phyloP scores from a whole-genome alignment of 2,797 vertebrate species.

The Dendrocincla tyrannina region DNA sequence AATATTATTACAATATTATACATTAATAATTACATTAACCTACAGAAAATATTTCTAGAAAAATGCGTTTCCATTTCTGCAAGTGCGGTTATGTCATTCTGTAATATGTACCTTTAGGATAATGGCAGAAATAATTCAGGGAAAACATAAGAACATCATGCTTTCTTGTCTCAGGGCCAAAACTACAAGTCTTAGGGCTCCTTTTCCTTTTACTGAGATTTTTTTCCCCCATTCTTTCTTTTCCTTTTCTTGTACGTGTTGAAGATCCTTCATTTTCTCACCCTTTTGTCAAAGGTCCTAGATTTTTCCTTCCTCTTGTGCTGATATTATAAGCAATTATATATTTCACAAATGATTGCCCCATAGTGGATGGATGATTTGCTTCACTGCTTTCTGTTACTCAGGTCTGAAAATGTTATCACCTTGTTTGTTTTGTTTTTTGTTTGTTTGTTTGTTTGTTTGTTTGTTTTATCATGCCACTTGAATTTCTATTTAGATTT shows the following conservation, averaged over 20 bases:
- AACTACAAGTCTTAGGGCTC: not conserved
- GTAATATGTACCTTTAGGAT: not conserved
- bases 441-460: too few species aligned
- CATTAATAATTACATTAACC: not conserved
- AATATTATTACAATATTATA: not conserved
- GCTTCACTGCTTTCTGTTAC: not conserved
- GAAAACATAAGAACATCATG: not conserved
- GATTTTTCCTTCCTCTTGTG: not conserved
- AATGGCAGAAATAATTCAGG: not conserved
- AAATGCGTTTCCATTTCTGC: not conserved
- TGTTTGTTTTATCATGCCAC: not conserved
- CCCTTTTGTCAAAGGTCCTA: not conserved
- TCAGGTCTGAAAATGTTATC: not conserved
- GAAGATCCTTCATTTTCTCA: not conserved
- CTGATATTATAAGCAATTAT: not conserved
- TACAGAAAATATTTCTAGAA: not conserved
- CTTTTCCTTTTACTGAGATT: not conserved
- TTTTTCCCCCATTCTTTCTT: not conserved
- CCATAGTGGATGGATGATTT: not conserved
- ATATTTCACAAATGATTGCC: not conserved
- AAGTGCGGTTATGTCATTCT: not conserved
- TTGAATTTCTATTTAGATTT: not conserved
- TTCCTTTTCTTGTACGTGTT: not conserved
- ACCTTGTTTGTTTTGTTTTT: not conserved
- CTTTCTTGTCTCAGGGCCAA: not conserved